A percentile compares a stretch with the other conserved stretches of the same genome.
Conservation (phyloP, 2,888 invertebrate species). For the Limnephilus rhombicus region DNA sequence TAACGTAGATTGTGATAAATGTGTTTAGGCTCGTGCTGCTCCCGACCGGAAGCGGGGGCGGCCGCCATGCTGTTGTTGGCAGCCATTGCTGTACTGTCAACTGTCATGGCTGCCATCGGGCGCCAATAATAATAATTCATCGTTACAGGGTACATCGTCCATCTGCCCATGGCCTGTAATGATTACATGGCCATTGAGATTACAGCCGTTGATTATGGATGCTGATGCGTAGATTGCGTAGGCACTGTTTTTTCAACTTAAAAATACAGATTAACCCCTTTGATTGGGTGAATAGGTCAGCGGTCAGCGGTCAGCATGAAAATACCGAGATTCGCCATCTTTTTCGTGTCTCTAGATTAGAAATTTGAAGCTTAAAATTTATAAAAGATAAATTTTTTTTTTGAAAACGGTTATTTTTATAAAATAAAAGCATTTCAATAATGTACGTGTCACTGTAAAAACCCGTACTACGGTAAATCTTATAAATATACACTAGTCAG, state of each 20-base stretch:
- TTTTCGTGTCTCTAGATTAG: too few species aligned
- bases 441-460: too few species aligned
- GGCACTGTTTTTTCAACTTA: neutral
- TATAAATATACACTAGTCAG: too few species aligned
- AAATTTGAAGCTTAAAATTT: too few species aligned
- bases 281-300: neutral
- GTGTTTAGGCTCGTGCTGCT: constrained; percentile 50
- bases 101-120: constrained; percentile 33
- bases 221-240: neutral
- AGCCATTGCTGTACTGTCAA: constrained; percentile 30
- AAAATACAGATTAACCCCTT: neutral
- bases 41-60: constrained; percentile 55
- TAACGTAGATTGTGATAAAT: constrained; percentile 45
- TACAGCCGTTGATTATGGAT: neutral
- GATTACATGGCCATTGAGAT: neutral
- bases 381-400: too few species aligned
- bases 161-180: constrained; percentile 15
- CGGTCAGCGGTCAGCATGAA: neutral
- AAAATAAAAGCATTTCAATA: too few species aligned
- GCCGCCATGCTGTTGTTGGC: constrained; percentile 40
- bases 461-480: too few species aligned
- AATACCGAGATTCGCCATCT: neutral
- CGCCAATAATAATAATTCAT: constrained; percentile 42
- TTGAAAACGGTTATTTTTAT: too few species aligned
- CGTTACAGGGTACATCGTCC: constrained; percentile 27